phyloP scores from a whole-genome alignment of 2,888 invertebrate species.

The Hoplodrina ambigua region DNA sequence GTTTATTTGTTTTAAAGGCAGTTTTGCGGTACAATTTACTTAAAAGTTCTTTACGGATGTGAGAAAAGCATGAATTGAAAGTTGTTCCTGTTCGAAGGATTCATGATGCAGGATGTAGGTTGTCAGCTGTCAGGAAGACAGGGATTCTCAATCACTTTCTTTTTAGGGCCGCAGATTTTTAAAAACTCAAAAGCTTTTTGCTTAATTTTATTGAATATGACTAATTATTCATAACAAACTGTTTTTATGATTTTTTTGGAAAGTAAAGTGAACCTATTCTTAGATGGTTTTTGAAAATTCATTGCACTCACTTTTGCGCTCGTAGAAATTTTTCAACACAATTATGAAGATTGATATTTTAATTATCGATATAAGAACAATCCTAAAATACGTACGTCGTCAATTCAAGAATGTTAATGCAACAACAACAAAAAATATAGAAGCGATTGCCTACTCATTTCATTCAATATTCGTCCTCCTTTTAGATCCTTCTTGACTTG shows the following conservation, averaged over 20 bases:
- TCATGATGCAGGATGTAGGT: background rate
- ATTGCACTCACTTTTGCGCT: no score
- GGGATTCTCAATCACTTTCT: background rate
- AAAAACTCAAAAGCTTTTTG: no score
- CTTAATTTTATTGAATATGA: no score
- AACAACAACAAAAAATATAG: background rate
- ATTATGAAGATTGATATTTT: no score
- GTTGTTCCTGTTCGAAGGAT: slow-evolving; percentile 22
- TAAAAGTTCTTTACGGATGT: slow-evolving; percentile 8
- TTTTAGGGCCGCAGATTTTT: background rate
- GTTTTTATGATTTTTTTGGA: no score
- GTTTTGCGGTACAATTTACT: background rate
- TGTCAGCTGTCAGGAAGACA: slow-evolving; percentile 3
- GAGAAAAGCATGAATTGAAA: slow-evolving; percentile 41
- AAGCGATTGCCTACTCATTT: background rate
- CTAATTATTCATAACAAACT: no score
- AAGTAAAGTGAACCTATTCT: no score
- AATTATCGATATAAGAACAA: no score
- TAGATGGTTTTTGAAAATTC: no score
- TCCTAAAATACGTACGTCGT: no score
- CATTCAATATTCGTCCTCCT: slow-evolving; percentile 3
- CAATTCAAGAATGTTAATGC: background rate
- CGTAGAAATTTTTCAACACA: no score
- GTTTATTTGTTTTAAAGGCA: background rate
- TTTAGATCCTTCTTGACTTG: slow-evolving; percentile 37